A percentile compares a stretch with the other conserved stretches of the same genome.
Evolutionary conservation across 2,797 vertebrate species (phyloP).

Genomic region (Acanthiza pusilla): DNA sequence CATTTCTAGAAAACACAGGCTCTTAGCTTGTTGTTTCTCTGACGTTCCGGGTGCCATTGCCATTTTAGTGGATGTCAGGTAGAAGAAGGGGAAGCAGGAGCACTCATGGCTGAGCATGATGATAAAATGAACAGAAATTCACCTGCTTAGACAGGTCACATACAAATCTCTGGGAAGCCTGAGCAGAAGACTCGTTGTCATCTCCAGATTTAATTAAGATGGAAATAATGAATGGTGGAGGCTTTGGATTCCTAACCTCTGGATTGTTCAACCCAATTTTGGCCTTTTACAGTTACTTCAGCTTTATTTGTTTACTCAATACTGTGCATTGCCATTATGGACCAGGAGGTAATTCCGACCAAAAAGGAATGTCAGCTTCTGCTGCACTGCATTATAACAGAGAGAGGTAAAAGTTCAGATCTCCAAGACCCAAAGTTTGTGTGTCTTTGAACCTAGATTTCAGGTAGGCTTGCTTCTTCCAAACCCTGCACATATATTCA

Average conservation of each 20-base stretch:
- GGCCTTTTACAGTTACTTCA: background rate
- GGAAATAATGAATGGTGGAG: background rate
- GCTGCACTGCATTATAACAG: background rate
- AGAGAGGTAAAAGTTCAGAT: background rate
- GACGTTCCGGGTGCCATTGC: background rate
- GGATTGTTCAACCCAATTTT: background rate
- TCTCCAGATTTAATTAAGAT: background rate
- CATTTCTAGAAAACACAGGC: background rate
- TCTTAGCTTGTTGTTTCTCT: background rate
- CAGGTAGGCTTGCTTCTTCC: background rate
- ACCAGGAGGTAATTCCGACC: background rate
- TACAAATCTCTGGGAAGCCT: background rate
- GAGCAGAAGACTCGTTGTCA: background rate
- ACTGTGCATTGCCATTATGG: background rate
- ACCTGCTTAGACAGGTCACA: background rate
- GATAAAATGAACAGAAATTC: background rate
- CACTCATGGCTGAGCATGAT: background rate
- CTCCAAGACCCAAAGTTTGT: background rate
- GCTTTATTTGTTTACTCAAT: background rate
- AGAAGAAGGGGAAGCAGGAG: background rate
- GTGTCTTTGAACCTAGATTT: background rate
- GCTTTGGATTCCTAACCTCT: background rate
- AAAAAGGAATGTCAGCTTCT: background rate
- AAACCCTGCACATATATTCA: background rate
- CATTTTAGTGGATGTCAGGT: background rate